Evolutionary conservation across 2,113 vertebrate species (phyloP).

Genomic region (Bucco capensis): DNA sequence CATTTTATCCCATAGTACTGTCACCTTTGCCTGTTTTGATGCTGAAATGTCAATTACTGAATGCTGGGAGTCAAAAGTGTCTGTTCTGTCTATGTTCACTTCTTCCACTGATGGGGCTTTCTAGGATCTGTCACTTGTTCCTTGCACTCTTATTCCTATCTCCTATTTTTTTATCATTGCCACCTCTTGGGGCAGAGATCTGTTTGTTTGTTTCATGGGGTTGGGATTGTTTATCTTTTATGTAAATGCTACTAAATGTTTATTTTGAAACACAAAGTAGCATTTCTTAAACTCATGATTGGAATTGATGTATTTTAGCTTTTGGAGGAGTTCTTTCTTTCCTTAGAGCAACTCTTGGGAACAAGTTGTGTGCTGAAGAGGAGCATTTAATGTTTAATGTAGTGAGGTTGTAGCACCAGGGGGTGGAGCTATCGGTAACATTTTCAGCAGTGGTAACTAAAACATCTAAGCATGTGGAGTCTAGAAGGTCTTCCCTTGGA

Average conservation of each 20-base stretch:
- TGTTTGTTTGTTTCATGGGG: neutral
- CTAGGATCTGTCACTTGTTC: neutral
- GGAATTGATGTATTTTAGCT: neutral
- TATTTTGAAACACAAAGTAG: neutral
- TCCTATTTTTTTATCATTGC: neutral
- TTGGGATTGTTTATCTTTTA: neutral
- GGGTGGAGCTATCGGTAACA: neutral
- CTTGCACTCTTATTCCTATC: neutral
- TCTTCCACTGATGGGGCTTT: neutral
- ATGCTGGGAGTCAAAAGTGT: neutral
- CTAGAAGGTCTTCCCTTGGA: neutral
- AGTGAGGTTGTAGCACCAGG: neutral
- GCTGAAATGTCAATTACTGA: neutral
- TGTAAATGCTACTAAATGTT: neutral
- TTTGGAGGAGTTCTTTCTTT: neutral
- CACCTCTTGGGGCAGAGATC: neutral
- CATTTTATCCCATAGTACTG: neutral
- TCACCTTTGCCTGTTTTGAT: neutral
- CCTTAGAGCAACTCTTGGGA: neutral
- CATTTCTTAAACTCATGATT: neutral
- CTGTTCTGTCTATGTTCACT: neutral
- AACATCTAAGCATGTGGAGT: neutral
- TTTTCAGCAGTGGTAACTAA: neutral
- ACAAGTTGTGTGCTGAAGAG: neutral
- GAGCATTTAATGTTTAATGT: neutral